Percentiles rank a stretch among this genome's conserved stretches.
Conservation (phyloP, 2,113 vertebrate genomes). For the Campylorhamphus procurvoides region DNA sequence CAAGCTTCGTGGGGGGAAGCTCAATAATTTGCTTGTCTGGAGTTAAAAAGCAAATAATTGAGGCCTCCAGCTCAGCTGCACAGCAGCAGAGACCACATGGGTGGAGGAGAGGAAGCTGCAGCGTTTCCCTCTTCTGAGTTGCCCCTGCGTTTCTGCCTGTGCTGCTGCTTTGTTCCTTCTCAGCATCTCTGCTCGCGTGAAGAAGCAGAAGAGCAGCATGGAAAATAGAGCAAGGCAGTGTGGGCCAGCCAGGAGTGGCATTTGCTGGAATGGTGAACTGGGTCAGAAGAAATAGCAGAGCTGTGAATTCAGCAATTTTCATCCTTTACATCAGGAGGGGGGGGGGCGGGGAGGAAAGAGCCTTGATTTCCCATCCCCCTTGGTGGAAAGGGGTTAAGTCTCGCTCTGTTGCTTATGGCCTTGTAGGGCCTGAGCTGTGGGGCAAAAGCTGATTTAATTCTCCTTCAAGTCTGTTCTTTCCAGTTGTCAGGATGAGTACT, state of each 20-base stretch:
- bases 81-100: not conserved
- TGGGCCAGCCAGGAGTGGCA: constrained; percentile 10
- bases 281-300: constrained; percentile 62
- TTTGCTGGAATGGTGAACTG: not conserved
- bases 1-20: not conserved
- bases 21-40: not conserved
- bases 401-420: not conserved
- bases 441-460: constrained; percentile 14
- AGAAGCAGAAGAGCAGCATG: constrained; percentile 20
- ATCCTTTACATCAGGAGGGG: not conserved
- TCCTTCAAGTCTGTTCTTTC: not conserved
- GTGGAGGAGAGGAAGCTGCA: not conserved
- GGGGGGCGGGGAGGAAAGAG: rapidly evolving
- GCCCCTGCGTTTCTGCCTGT: not conserved
- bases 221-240: constrained; percentile 50
- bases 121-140: not conserved
- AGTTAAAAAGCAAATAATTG: not conserved
- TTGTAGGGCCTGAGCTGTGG: not conserved
- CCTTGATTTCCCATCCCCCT: not conserved
- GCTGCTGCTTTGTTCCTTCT: not conserved
- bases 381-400: not conserved
- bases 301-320: constrained; percentile 55
- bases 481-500: not conserved
- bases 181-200: not conserved
- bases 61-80: not conserved